phyloP scores from a whole-genome alignment of 2,113 vertebrate genomes.

The Chionodraco myersi region DNA sequence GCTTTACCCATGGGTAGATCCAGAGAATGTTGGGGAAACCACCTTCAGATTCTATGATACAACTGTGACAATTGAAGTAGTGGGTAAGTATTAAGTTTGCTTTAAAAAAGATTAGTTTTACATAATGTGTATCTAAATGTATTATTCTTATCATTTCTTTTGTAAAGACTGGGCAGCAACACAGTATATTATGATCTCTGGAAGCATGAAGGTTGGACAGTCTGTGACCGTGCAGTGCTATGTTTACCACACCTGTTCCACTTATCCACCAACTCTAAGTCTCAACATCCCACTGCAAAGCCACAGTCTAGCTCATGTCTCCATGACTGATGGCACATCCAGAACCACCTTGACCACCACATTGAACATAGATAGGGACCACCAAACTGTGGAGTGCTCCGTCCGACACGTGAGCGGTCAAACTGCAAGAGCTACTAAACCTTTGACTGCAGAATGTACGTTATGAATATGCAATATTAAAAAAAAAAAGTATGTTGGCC shows the following conservation, averaged over 20 bases:
- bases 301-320: fast-evolving
- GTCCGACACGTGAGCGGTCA: conserved; percentile 1
- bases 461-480: background rate
- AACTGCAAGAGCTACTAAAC: background rate
- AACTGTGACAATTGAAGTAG: conserved; percentile 58
- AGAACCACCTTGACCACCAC: conserved; percentile 26
- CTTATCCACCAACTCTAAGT: conserved; percentile 36
- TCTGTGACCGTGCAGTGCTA: conserved; percentile 57
- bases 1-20: conserved; percentile 76
- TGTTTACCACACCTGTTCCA: conserved; percentile 61
- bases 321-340: background rate
- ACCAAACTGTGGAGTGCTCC: conserved; percentile 48
- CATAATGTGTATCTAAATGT: background rate
- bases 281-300: conserved; percentile 31
- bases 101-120: no score
- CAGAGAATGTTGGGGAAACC: conserved; percentile 54
- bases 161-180: conserved; percentile 22
- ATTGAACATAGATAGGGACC: conserved; percentile 29
- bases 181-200: conserved; percentile 42
- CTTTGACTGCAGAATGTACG: conserved; percentile 60
- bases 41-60: conserved; percentile 67
- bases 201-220: conserved; percentile 40
- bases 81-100: conserved; percentile 36
- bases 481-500: background rate
- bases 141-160: background rate